Evolutionary conservation across 2,113 vertebrate species (phyloP), one percentile per base, ranked within the genome.

Genomic region (Pteruthius melanotis): DNA sequence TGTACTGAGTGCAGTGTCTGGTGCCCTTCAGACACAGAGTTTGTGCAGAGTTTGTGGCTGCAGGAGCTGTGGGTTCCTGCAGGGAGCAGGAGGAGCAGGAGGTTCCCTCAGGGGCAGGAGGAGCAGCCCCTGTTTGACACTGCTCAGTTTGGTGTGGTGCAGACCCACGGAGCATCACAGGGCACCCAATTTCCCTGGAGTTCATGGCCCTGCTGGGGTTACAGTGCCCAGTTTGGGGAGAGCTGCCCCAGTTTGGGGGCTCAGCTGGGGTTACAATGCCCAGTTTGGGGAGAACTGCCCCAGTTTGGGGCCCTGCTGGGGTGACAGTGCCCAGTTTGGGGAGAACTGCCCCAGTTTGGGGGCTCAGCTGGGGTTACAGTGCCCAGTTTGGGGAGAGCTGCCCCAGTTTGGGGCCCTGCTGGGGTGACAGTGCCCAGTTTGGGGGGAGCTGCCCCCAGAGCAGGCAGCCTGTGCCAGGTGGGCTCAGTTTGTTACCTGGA

Each of bases 281-380:
- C 37, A 15, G 9, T 6, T 1, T 7, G 64, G 44, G 53, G 47
- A 31, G 19, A 8, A 42, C 24, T 77, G 61, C 45, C 54, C 10
- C 9, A 15, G 9, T 6, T 1, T 7, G 64, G 44, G 70, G 70
- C 65, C 72, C 24, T 1, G 21, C 20, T 9, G 27, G 39, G 28
- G 15, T 13, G 24, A 2, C 27, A 22, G 1, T 23, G 20, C 45
- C 17, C 28, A 10, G 6, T 7, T 0, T 7, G 49, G 47, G 53
- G 47, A 31, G 19, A 9, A 30, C 53, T 54, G 53, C 31, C 31
- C 31, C 54, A 57, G 33, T 35, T 3, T 57, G 10, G 52, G 49
- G 78, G 63, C 74, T 69, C 21, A 2, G 21, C 20, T 9, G 27
- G 39, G 28, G 15, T 13, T 27, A 2, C 27, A 22, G 1, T 23